Base-by-base conservation (phyloP, 2,113 vertebrate genomes). In the Hemicordylus capensis region DNA sequence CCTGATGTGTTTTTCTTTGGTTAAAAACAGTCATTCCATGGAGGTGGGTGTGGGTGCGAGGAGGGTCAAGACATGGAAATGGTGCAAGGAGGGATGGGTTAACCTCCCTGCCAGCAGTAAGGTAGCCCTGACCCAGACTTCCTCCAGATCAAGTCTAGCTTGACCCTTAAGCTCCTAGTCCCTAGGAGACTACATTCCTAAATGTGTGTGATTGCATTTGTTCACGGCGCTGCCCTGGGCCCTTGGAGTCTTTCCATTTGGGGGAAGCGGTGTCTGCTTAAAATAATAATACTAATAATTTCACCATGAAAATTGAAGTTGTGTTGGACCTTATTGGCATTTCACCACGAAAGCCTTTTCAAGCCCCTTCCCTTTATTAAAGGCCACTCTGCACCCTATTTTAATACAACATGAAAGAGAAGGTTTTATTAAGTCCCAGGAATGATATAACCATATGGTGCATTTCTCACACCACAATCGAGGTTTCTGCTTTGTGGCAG, bases 381-480 rank as follows among this genome's bases (percentile, higher is more conserved):
- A 92, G 85, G 59, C 81, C 89, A 81, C 88, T 31, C 75, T 85
- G 84, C 88, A 81, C 88, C 51, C 85, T 83, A 85, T 80, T 86
- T 83, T 84, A 72, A 90, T 85, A 28, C 83, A 66, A 83, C 84
- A 87, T 83, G 59, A 87, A 94, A 92, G 92, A n/a, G 80, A 88
- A 4, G 31, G 42, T 63, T 94, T 94, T 91, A 90, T 89, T 89
- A 93, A 90, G 90, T 88, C 91, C 90, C 90, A 76, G 87, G 85
- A 91, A 93, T 91, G 92, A 91, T 91, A 90, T 85, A 92, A 90
- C 91, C 93, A 91, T 91, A 91, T 93, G 93, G 76, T 92, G 34
- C 2, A 73, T 90, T 95, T 93, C 93, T 93, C 90, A 90, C 89
- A 87, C 91, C 87, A 58, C 39, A 58, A 83, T 87, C 86, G 93